Conservation (phyloP, 53 echinoderm and acorn worm species). For the Pentamera pediparva region DNA sequence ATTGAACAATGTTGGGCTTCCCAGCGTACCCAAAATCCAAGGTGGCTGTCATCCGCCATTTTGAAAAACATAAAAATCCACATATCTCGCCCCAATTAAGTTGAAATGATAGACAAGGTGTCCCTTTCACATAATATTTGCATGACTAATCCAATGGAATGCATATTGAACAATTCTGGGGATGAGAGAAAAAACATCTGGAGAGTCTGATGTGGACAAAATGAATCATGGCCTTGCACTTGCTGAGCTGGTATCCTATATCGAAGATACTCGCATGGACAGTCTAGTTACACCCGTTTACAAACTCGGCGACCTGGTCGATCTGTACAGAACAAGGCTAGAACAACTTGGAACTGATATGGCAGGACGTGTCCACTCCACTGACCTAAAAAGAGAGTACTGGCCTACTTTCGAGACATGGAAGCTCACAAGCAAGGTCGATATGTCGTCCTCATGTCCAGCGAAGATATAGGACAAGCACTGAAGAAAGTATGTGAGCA, state of each 20-base stretch:
- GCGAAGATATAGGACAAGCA: slow-evolving; percentile 12
- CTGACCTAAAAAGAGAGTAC: slow-evolving; percentile 9
- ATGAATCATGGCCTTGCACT: not conserved
- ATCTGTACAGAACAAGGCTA: slow-evolving; percentile 8
- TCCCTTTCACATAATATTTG: too few relatives aligned
- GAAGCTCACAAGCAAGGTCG: slow-evolving; percentile 35
- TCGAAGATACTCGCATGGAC: not conserved
- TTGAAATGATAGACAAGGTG: too few relatives aligned
- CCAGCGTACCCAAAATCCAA: too few relatives aligned
- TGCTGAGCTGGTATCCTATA: not conserved
- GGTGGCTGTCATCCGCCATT: too few relatives aligned
- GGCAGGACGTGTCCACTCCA: not conserved
- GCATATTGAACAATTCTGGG: too few relatives aligned
- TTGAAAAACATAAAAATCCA: too few relatives aligned
- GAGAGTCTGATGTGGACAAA: not conserved
- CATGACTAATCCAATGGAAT: too few relatives aligned
- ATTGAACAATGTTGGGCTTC: too few relatives aligned
- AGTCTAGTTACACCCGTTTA: not conserved
- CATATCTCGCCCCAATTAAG: too few relatives aligned
- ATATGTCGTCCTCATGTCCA: slow-evolving; percentile 41
- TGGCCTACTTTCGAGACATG: slow-evolving; percentile 26
- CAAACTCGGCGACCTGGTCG: not conserved
- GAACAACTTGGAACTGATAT: not conserved
- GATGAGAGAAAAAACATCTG: not conserved
- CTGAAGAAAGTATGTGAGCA: slow-evolving; percentile 3